A percentile compares a stretch with the other conserved stretches of the same genome.
phyloP scores from a whole-genome alignment of 2,888 invertebrate species.

The Caenorhabditis sp. region DNA sequence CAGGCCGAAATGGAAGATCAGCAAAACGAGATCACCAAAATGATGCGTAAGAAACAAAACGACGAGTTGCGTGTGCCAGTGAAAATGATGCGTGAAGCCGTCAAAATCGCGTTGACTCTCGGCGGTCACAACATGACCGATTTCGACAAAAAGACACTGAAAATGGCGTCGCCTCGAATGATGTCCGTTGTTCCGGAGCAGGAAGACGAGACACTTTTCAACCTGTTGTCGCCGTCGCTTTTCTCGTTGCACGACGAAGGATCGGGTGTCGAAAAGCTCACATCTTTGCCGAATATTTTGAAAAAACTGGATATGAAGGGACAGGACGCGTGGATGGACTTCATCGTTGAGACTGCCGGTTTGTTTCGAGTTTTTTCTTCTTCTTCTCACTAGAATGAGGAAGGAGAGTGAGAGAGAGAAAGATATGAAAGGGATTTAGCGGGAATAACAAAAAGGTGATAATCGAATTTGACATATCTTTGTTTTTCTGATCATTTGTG shows the following conservation, averaged over 20 bases:
- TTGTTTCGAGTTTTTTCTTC: slow-evolving; percentile 11
- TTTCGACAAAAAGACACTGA: slow-evolving; percentile 67
- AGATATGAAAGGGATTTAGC: neutral
- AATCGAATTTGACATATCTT: neutral
- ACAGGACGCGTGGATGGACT: slow-evolving; percentile 68
- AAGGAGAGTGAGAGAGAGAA: neutral
- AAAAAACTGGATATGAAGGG: slow-evolving; percentile 56
- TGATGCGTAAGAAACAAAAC: slow-evolving; percentile 41
- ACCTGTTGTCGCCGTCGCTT: slow-evolving; percentile 66
- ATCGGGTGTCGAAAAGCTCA: slow-evolving; percentile 55
- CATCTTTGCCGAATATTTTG: slow-evolving; percentile 60
- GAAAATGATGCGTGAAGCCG: slow-evolving; percentile 58
- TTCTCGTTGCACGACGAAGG: slow-evolving; percentile 67
- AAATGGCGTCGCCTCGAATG: slow-evolving; percentile 63
- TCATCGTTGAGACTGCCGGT: slow-evolving; percentile 67
- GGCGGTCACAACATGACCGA: slow-evolving; percentile 63
- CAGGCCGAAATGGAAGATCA: slow-evolving; percentile 43
- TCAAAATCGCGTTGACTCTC: slow-evolving; percentile 57
- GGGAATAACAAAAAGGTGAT: neutral
- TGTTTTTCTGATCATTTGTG: neutral
- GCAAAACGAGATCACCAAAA: slow-evolving; percentile 26
- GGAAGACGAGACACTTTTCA: slow-evolving; percentile 53
- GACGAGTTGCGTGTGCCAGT: slow-evolving; percentile 56
- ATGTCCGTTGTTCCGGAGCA: slow-evolving; percentile 65
- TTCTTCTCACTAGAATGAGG: neutral